Base-by-base conservation (phyloP, 1,140 invertebrate species). In the Probaryconus sp. region DNA sequence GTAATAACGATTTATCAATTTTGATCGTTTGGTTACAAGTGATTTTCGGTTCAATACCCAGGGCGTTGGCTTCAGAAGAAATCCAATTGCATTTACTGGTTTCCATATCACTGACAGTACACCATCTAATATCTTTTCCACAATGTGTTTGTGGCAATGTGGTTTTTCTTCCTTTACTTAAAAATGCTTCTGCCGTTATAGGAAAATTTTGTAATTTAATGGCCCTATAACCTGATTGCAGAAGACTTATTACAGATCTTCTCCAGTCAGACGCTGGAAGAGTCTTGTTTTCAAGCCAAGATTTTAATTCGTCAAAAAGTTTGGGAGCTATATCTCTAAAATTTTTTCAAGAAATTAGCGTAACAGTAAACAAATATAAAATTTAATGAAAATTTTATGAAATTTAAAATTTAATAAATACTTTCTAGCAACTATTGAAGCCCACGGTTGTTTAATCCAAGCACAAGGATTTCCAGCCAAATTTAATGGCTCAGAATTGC, bases 371-470 rank as follows among this genome's bases (percentile, higher is more conserved):
- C n/a, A n/a, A n/a, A n/a, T n/a, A n/a, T n/a, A n/a, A 5, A 24
- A 24, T 24, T 24, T 24, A 24, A 4, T 24, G 7, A 24, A 24
- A 24, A 7, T 24, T 24, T n/a, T n/a, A n/a, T n/a, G n/a, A n/a
- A n/a, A n/a, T n/a, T n/a, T n/a, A n/a, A n/a, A n/a, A n/a, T n/a
- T n/a, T n/a, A n/a, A n/a, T n/a, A n/a, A n/a, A n/a, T 83, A 91
- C 91, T 81, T 87, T 64, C 82, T 84, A n/a, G 89, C 83, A 0
- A 91, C 81, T 1, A 92, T 74, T 0, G 88, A 81, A 7, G 83
- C 81, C 89, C 91, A 91, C 3, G 90, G 90, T 78, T 92, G 90
- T 24, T 83, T 85, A 1, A 91, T 83, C 89, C 92, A 91, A 10
- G 87, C 70, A 74, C 91, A 92, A 5, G 90, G 90, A 56, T 70